Percentiles rank a stretch among this genome's conserved stretches.
phyloP scores from a whole-genome alignment of 2,113 vertebrate species.

The Arenaria interpres region DNA sequence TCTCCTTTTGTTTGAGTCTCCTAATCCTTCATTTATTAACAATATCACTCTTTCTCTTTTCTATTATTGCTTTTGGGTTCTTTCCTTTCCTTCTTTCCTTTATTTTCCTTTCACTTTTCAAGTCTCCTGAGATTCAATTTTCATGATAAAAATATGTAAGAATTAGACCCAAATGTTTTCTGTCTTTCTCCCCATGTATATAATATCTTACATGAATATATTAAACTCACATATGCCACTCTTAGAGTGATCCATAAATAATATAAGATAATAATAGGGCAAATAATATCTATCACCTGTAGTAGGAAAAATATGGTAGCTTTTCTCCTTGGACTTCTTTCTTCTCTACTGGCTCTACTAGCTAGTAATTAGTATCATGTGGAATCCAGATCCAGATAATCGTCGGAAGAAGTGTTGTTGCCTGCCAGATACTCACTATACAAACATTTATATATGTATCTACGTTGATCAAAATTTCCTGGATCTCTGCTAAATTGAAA shows the following conservation, averaged over 20 bases:
- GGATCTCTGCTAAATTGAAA: slow-evolving; percentile 37
- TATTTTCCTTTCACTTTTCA: slow-evolving; percentile 39
- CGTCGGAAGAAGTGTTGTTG: not conserved
- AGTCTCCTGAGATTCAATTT: slow-evolving; percentile 1
- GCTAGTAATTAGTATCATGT: slow-evolving; percentile 12
- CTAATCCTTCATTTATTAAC: slow-evolving; percentile 68
- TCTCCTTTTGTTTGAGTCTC: slow-evolving; percentile 51
- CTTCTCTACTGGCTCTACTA: not conserved
- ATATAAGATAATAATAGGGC: slow-evolving; percentile 13
- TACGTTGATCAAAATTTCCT: slow-evolving; percentile 11
- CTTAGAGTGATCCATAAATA: slow-evolving; percentile 12
- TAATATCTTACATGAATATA: slow-evolving; percentile 27
- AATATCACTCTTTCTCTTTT: slow-evolving; percentile 31
- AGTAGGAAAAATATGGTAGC: not conserved
- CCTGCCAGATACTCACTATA: not conserved
- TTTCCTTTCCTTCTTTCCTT: slow-evolving; percentile 4
- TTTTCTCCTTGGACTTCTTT: not conserved
- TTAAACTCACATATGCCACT: not conserved
- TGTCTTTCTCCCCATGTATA: not conserved
- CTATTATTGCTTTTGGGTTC: slow-evolving; percentile 39
- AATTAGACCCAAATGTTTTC: slow-evolving; percentile 37
- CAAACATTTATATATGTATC: slow-evolving; percentile 8
- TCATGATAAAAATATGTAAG: slow-evolving; percentile 33
- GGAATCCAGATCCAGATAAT: not conserved
- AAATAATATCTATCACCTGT: slow-evolving; percentile 32